Evolutionary conservation across 2,113 vertebrate genomes (phyloP).

Genomic region (Cyanistes caeruleus): DNA sequence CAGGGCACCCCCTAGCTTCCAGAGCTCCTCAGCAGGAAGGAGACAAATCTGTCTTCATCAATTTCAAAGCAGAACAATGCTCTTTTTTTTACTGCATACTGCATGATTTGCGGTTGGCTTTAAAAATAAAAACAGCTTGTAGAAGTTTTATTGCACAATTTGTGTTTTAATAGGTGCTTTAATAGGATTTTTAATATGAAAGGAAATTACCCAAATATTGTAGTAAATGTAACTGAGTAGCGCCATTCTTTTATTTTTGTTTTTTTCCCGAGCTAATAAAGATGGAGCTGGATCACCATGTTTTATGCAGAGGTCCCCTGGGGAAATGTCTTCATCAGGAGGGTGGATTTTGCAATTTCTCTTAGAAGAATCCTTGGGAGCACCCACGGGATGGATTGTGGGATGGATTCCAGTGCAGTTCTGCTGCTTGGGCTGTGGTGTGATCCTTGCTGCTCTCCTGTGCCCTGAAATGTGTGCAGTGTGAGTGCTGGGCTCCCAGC

Average conservation of each 20-base stretch:
- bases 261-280: not conserved
- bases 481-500: not conserved
- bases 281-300: not conserved
- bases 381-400: not conserved
- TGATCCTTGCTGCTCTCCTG: not conserved
- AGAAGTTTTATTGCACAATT: not conserved
- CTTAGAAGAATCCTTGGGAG: not conserved
- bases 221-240: not conserved
- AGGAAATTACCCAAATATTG: not conserved
- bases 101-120: not conserved
- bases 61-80: not conserved
- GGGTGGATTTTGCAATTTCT: not conserved
- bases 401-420: rapidly evolving
- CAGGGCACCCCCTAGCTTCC: not conserved
- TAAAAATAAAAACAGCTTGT: not conserved
- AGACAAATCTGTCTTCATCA: not conserved
- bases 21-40: not conserved
- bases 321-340: not conserved
- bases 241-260: not conserved
- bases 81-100: not conserved
- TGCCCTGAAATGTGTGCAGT: rapidly evolving
- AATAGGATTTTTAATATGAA: not conserved
- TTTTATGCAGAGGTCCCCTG: not conserved
- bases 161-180: not conserved
- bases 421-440: rapidly evolving